Percentiles rank a stretch among this genome's conserved stretches.
phyloP scores from a whole-genome alignment of 1,140 invertebrate species.

The Cryptotermes secundus region DNA sequence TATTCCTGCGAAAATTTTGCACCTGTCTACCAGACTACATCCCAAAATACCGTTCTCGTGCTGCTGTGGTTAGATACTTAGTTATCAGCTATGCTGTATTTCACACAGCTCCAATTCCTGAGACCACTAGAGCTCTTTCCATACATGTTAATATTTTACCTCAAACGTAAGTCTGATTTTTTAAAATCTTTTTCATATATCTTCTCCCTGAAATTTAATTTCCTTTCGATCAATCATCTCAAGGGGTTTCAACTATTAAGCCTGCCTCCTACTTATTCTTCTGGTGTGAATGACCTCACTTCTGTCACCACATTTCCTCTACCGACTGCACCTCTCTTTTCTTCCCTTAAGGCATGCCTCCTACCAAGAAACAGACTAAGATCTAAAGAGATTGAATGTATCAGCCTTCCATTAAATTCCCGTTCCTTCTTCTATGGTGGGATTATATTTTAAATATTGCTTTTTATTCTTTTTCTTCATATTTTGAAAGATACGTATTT shows the following conservation, averaged over 20 bases:
- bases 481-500: conserved; percentile 3
- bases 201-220: no score
- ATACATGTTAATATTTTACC: no score
- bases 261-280: neutral
- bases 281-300: neutral
- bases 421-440: neutral
- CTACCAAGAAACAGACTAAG: neutral
- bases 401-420: neutral
- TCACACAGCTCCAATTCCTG: no score
- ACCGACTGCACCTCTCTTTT: neutral
- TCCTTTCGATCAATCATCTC: neutral
- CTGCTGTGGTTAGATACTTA: no score
- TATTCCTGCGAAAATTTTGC: no score
- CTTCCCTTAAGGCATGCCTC: neutral
- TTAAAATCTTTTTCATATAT: no score
- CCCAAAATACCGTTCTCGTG: no score
- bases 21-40: no score
- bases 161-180: no score
- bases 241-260: neutral
- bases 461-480: neutral
- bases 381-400: neutral
- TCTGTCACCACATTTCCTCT: neutral
- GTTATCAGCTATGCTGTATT: no score
- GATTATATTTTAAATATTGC: conserved; percentile 6
- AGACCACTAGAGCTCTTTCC: no score